phyloP scores from a whole-genome alignment of 2,888 invertebrate species.

The Ecliptopera silaceata region DNA sequence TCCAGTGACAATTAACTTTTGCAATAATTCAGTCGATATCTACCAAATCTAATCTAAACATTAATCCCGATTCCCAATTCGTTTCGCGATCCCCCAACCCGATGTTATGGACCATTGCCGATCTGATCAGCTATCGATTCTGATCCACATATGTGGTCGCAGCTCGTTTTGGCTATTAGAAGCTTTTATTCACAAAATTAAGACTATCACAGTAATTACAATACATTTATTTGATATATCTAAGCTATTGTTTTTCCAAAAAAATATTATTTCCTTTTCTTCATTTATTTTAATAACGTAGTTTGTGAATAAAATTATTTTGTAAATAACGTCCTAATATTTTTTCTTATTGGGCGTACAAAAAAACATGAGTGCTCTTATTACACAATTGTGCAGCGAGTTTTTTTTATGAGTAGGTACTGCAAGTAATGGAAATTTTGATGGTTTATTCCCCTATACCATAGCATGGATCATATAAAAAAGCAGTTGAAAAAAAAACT shows the following conservation, averaged over 20 bases:
- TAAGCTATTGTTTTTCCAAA: too few species aligned
- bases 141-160: background rate
- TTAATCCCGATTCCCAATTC: slow-evolving; percentile 10
- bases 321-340: too few species aligned
- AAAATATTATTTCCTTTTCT: too few species aligned
- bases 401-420: slow-evolving; percentile 20
- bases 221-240: too few species aligned
- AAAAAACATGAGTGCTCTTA: slow-evolving; percentile 31
- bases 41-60: slow-evolving; percentile 11
- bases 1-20: slow-evolving; percentile 8
- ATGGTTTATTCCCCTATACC: background rate
- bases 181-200: too few species aligned
- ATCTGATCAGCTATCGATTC: slow-evolving; percentile 18
- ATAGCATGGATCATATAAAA: background rate
- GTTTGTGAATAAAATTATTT: too few species aligned
- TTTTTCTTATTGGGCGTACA: too few species aligned
- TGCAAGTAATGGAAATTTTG: slow-evolving; percentile 18
- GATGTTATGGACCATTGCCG: slow-evolving; percentile 7
- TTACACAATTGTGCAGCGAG: slow-evolving; percentile 25
- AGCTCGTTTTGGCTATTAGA: background rate
- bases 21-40: slow-evolving; percentile 6
- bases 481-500: slow-evolving; percentile 2
- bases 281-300: too few species aligned
- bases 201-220: too few species aligned
- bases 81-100: slow-evolving; percentile 17